phyloP scores from a whole-genome alignment of 2,113 vertebrate genomes.

The Pristiophorus japonicus region DNA sequence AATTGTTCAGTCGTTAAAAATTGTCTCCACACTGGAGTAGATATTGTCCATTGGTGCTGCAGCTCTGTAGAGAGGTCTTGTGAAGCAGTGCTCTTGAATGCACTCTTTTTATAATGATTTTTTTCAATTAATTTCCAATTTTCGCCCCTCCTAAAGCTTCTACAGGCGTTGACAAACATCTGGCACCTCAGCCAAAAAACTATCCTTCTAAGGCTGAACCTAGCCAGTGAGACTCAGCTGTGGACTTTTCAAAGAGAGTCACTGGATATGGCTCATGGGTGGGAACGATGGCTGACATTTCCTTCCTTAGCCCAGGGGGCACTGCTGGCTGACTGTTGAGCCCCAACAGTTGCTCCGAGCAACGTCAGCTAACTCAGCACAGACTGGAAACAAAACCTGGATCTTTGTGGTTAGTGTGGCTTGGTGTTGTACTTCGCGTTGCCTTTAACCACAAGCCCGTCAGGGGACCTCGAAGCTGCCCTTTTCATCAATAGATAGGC shows the following conservation, averaged over 20 bases:
- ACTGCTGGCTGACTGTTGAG: not conserved
- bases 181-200: not conserved
- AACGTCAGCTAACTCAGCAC: not conserved
- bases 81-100: not conserved
- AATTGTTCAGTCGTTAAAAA: not conserved
- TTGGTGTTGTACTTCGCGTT: not conserved
- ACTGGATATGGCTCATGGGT: not conserved
- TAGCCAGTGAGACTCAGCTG: not conserved
- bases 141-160: too few relatives aligned
- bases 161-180: not conserved
- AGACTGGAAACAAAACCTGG: not conserved
- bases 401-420: not conserved
- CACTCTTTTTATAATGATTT: not conserved
- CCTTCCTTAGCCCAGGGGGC: not conserved
- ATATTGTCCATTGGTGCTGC: not conserved
- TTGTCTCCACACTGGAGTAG: not conserved
- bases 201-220: not conserved
- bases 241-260: not conserved
- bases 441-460: not conserved
- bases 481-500: not conserved
- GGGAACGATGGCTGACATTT: not conserved
- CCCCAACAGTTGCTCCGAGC: not conserved
- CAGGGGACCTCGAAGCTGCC: not conserved
- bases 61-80: not conserved
- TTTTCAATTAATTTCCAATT: not conserved